Base-by-base conservation (phyloP, 1,140 invertebrate genomes). In the Magallana ariakensis region DNA sequence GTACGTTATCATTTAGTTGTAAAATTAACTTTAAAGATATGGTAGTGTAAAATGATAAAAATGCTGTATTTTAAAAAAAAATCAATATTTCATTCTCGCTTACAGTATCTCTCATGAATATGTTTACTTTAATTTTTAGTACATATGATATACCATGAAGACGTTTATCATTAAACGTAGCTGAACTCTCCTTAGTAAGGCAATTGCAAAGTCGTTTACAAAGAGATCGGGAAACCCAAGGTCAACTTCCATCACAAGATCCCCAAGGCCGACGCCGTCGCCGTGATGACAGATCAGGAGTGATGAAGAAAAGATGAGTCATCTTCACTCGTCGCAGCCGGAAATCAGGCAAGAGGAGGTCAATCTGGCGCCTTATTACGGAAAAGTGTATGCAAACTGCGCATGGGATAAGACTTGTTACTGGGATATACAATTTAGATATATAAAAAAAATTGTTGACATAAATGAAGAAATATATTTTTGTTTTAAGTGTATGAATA, bases 311-410 rank as follows among this genome's bases (percentile, higher is more conserved):
- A n/a, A n/a, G n/a, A n/a, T n/a, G 94, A 93, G 90, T 2, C 94
- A 94, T 75, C 90, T 95, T 54, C 87, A 93, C 26, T 85, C 90
- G 26, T 86, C 85, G 0, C 85, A 88, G 16, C 86, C 66, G 58
- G 89, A 88, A 6, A 87, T 92, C n/a, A 94, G 94, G 94, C 91
- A 93, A 87, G 94, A 93, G 4, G 86, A 89, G 16, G 92, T 92
- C 1, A 84, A 87, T 62, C 66, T 94, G 10, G 89, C 87, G 0
- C 87, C 89, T 26, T 90, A 91, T 82, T 90, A 88, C 66, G 91
- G 89, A 13, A 91, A 89, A 82, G 83, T 95, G 22, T 94, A 94
- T 88, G 94, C 94, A 55, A 94, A 94, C 87, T 94, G 92, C 70
- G 93, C 93, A 5, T 88, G 85, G n/a, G 93, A 93, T 75, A 89